Base-by-base conservation (phyloP, 1,140 invertebrate species). In the Aphelenchoides besseyi region DNA sequence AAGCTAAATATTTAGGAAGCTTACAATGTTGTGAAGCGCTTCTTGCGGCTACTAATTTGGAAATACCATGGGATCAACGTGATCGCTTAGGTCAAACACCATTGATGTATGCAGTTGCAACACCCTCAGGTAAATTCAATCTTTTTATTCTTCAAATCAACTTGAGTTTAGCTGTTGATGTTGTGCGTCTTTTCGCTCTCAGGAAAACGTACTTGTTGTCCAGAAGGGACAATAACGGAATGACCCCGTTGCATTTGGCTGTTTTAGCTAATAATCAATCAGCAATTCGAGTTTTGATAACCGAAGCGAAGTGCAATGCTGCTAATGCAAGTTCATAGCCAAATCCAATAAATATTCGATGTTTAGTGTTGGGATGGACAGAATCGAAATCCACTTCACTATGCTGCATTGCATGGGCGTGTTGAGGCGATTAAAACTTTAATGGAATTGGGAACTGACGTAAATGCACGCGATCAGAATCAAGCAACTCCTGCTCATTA, bases 401-500 rank as follows among this genome's bases (percentile, higher is more conserved):
- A 77, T 52, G 75, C 75, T 36, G 73, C 54, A 9, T 29, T 80
- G 12, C 66, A 70, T 54, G 75, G 63, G 2, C 52, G 75, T 33
- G n/a, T 33, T 3, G 72, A 76, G 32, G 9, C 64, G 3, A 62
- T 36, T 3, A 23, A 35, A 30, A 33, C 77, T 18, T 41, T 76
- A 30, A 12, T 80, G 5, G 28, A 75, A 26, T 33, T 12, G 35
- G 74, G 74, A 3, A 77, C 75, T 18, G 70, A 29, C 32, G 78
- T 77, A 41, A 37, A 80, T 23, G 64, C 41, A 16, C 41, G 41
- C 23, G 41, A 23, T 48, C 12, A 48, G 41, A 12, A 48, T 23
- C 12, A 48, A 48, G 75, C 75, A 12, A 79, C 72, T 18, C 63
- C 75, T 23, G 78, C 78, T 16, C 75, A 77, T 75, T 77, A 77